phyloP scores from a whole-genome alignment of 2,797 vertebrate genomes.

The Alca torda region DNA sequence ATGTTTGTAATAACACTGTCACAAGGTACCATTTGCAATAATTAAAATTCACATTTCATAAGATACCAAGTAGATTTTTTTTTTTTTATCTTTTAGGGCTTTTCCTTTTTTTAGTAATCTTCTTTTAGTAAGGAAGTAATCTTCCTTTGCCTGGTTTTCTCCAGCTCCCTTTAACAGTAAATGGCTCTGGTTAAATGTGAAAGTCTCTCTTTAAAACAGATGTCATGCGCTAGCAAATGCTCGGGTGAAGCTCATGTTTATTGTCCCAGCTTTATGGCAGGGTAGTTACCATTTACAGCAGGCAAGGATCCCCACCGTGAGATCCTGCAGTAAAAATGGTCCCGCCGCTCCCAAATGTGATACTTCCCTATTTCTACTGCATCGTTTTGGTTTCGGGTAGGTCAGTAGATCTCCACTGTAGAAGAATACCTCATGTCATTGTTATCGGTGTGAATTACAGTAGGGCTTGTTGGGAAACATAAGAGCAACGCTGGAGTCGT shows the following conservation, averaged over 20 bases:
- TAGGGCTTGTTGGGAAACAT: background rate
- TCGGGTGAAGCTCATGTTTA: background rate
- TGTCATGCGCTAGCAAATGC: background rate
- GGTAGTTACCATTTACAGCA: background rate
- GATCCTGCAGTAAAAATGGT: background rate
- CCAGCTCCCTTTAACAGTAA: background rate
- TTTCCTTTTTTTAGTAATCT: background rate
- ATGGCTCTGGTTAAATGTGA: background rate
- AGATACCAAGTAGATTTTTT: background rate
- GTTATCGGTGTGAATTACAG: background rate
- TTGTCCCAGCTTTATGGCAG: background rate
- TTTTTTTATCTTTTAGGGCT: background rate
- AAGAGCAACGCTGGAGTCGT: background rate
- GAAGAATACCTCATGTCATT: background rate
- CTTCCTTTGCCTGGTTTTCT: background rate
- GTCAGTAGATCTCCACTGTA: background rate
- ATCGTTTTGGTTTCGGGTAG: background rate
- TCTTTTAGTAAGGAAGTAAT: background rate
- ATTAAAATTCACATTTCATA: background rate
- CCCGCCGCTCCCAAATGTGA: accelerated
- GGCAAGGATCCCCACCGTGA: background rate
- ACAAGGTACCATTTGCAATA: background rate
- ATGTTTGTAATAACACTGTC: background rate
- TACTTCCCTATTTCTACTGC: background rate
- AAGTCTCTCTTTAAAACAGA: background rate